Percentiles rank a stretch among this genome's conserved stretches.
phyloP scores from a whole-genome alignment of 2,113 vertebrate genomes.

The Macrotus californicus region DNA sequence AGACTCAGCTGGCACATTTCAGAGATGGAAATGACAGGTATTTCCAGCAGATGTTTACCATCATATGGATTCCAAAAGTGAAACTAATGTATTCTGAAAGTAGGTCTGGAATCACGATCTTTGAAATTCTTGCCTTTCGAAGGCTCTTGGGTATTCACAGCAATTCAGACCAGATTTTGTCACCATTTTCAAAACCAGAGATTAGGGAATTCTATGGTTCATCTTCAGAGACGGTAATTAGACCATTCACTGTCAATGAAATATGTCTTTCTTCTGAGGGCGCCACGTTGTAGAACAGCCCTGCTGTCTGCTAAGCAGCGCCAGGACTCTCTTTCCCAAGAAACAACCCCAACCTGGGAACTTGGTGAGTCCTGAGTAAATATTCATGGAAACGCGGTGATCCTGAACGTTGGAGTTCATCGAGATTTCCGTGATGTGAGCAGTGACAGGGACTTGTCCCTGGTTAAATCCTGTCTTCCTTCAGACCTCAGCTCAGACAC shows the following conservation, averaged over 20 bases:
- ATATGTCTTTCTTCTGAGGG: background rate
- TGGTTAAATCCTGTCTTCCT: background rate
- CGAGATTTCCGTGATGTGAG: background rate
- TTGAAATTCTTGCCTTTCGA: conserved; percentile 8
- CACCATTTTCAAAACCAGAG: conserved; percentile 14
- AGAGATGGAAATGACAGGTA: conserved; percentile 22
- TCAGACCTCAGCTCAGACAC: background rate
- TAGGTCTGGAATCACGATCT: conserved; percentile 40
- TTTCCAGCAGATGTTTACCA: conserved; percentile 41
- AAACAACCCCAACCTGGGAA: background rate
- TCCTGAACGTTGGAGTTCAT: background rate
- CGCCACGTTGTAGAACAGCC: background rate
- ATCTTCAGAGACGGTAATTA: background rate
- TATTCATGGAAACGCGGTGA: background rate
- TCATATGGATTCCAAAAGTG: background rate
- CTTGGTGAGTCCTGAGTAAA: background rate
- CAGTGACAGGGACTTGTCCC: background rate
- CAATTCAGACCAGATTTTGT: conserved; percentile 38
- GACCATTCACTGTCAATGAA: background rate
- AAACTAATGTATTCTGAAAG: conserved; percentile 9
- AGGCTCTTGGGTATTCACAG: background rate
- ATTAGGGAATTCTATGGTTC: background rate
- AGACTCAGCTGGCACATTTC: background rate
- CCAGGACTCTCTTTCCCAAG: background rate
- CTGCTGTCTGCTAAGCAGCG: background rate